phyloP scores from a whole-genome alignment of 2,888 invertebrate genomes.

The Cheilosia grossa region DNA sequence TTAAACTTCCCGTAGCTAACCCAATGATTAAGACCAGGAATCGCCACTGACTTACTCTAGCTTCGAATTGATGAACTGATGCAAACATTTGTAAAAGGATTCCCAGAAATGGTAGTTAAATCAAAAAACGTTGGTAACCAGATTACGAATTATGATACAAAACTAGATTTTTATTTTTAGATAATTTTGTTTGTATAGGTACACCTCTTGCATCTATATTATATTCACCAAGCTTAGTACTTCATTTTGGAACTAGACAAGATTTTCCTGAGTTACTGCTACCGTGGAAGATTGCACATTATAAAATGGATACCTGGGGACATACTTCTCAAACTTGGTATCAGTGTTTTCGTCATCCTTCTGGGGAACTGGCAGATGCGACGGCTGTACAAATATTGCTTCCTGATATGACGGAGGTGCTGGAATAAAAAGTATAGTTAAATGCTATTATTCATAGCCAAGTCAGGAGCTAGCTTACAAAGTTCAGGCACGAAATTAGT shows the following conservation, averaged over 20 bases:
- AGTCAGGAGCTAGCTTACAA: slow-evolving; percentile 9
- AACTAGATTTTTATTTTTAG: no score
- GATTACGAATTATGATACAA: no score
- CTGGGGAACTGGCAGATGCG: neutral
- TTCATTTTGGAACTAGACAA: neutral
- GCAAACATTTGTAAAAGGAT: no score
- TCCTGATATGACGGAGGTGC: slow-evolving; percentile 46
- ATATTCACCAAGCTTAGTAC: no score
- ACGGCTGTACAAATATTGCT: slow-evolving; percentile 32
- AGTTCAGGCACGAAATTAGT: neutral
- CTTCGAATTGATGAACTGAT: no score
- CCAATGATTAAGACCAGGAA: no score
- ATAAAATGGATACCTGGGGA: slow-evolving; percentile 54
- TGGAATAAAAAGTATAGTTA: slow-evolving; percentile 1
- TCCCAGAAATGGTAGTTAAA: no score
- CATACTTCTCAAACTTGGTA: slow-evolving; percentile 28
- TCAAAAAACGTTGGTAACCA: no score
- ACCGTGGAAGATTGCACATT: slow-evolving; percentile 1
- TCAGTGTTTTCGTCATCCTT: slow-evolving; percentile 29
- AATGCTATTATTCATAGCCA: neutral
- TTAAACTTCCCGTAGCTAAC: no score
- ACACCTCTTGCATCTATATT: no score
- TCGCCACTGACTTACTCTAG: no score
- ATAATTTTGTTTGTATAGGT: no score
- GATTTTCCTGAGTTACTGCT: neutral